Percentiles rank a stretch among this genome's conserved stretches.
These are phyloP conservation scores for Palythoa heliodiscus DNA, from an alignment of 92 coral and sea anemone species.

Conservation along the genomic window DNA sequence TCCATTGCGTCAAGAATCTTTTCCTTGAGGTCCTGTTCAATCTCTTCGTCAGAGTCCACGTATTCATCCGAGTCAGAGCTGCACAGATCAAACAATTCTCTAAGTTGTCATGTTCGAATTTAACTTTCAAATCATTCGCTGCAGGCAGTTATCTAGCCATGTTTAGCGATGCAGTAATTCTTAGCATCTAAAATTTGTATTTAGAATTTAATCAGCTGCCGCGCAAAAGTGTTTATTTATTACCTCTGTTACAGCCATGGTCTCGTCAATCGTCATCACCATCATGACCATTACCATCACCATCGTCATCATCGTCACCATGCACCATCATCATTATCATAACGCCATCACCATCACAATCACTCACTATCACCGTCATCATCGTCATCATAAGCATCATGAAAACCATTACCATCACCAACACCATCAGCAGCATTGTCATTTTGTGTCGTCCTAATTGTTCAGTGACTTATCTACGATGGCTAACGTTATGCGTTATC, in stretches of 20 bases:
- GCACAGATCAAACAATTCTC: not conserved
- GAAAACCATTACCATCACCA: not conserved
- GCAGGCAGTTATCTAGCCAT: not conserved
- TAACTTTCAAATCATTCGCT: not conserved
- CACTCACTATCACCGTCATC: not conserved
- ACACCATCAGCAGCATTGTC: not conserved
- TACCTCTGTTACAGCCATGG: no score
- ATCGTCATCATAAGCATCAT: no score
- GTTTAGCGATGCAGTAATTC: not conserved
- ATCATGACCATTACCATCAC: not conserved
- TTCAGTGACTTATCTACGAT: not conserved
- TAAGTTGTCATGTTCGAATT: not conserved
- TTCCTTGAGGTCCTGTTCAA: slow-evolving; percentile 50
- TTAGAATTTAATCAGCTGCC: no score
- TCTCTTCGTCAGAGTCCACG: slow-evolving; percentile 37
- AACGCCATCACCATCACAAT: not conserved
- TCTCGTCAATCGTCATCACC: not conserved
- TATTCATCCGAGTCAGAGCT: slow-evolving; percentile 68
- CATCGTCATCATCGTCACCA: not conserved
- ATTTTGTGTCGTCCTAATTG: not conserved
- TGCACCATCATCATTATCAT: not conserved
- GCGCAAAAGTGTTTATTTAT: no score
- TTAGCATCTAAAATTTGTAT: no score
- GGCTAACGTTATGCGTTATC: no score
- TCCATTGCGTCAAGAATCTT: slow-evolving; percentile 71